A percentile compares a stretch with the other conserved stretches of the same genome.
Conservation (phyloP, 2,113 vertebrate genomes). For the Oostethus manadensis region DNA sequence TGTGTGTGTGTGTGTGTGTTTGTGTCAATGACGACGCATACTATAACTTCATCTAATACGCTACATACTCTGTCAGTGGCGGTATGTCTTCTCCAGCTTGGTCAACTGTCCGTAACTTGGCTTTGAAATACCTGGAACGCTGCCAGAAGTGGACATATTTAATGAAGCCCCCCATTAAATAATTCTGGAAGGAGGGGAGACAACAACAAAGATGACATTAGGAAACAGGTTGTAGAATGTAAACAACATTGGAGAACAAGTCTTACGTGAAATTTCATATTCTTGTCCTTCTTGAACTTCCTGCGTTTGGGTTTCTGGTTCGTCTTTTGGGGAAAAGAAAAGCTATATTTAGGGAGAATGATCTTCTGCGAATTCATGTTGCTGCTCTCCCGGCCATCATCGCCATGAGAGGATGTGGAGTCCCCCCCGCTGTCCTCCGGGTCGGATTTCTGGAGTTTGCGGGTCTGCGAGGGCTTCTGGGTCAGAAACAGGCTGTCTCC, state of each 20-base stretch:
- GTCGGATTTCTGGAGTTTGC: not conserved
- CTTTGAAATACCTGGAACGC: not conserved
- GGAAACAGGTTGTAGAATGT: not conserved
- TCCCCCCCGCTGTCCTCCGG: not conserved
- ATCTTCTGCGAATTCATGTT: not conserved
- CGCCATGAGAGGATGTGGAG: not conserved
- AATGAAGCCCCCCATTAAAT: slow-evolving; percentile 62
- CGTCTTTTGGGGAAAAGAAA: slow-evolving; percentile 40
- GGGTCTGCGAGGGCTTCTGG: slow-evolving; percentile 38
- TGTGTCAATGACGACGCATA: no score
- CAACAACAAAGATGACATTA: not conserved
- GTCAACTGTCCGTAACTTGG: slow-evolving; percentile 26
- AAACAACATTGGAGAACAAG: not conserved
- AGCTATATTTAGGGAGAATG: slow-evolving; percentile 25
- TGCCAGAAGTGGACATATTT: slow-evolving; percentile 37
- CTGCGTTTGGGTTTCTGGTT: rapidly evolving
- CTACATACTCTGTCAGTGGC: slow-evolving; percentile 53
- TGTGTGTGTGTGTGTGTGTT: no score
- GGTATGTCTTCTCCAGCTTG: slow-evolving; percentile 16
- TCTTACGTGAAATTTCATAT: slow-evolving; percentile 42
- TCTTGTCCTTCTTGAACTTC: no score
- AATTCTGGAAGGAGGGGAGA: slow-evolving; percentile 36
- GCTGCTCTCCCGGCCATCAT: rapidly evolving
- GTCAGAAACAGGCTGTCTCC: slow-evolving; percentile 68
- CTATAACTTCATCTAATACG: no score